Base-by-base conservation (phyloP, 2,888 invertebrate species). In the Linnaemya tessellans region DNA sequence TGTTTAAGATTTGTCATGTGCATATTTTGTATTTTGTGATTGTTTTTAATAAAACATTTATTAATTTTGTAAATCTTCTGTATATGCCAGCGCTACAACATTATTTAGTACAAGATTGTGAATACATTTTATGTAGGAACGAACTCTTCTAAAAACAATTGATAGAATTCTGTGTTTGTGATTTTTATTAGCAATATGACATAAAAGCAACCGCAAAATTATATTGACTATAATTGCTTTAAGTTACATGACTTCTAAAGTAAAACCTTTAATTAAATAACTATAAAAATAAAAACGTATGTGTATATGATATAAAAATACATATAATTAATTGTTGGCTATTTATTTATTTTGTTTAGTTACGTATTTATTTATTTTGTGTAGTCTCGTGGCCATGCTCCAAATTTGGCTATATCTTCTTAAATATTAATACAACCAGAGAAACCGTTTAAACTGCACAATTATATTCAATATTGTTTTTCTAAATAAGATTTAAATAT, bases 181-280 rank as follows among this genome's bases (percentile, higher is more conserved):
- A 78, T 78, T 70, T 60, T 78, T 25, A 41, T 60, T 68, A 41
- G 18, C 22, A 60, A 51, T 78, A 49, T 51, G 60, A 9, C 41
- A 54, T 49, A 51, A 35, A 60, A 38, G 60, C n/a, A 62, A 62
- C 38, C 56, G 25, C 25, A 46, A 46, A n/a, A 60, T 43, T n/a
- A 38, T 49, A 49, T 38, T 65, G 46, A 65, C 25, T 58, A 43
- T 77, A 77, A 70, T 70, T 82, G 75, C 68, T 75, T 77, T 64
- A 56, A 75, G 35, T 62, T 60, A 9, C 51, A 60, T 67, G 56
- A 65, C 35, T 65, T 74, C 60, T 51, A 51, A 30, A 74, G 67
- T 25, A 30, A 58, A 60, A 75, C 54, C n/a, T 56, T 22, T 35
- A 62, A 62, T 30, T 64, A 64, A 30, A 20, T 43, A 43, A 56